phyloP scores from a whole-genome alignment of 2,113 vertebrate species.

The Nanger granti region DNA sequence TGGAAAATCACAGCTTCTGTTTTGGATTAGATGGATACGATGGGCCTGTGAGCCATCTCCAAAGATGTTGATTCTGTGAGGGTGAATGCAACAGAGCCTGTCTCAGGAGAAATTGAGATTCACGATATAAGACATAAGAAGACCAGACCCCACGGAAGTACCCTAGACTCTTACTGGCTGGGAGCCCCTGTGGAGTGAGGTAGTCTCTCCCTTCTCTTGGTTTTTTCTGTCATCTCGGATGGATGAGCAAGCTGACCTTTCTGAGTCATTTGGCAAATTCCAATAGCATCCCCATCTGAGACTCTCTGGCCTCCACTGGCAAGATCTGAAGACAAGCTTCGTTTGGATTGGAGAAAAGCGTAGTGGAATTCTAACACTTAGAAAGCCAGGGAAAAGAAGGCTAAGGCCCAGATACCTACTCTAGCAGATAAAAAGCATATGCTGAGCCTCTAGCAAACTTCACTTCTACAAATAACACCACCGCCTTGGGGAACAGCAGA shows the following conservation, averaged over 20 bases:
- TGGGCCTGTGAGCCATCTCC: not conserved
- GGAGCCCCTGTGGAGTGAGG: not conserved
- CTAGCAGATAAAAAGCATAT: conserved; percentile 44
- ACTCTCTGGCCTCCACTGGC: conserved; percentile 20
- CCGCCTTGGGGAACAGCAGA: conserved; percentile 52
- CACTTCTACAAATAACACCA: conserved; percentile 62
- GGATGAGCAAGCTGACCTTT: conserved; percentile 58
- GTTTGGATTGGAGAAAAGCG: conserved; percentile 4
- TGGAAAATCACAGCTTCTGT: not conserved
- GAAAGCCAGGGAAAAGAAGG: conserved; percentile 27
- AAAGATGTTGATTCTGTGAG: not conserved
- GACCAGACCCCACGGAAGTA: not conserved
- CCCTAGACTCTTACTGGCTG: not conserved
- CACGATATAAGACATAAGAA: not conserved
- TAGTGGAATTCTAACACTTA: conserved; percentile 33
- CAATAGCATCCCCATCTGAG: conserved; percentile 33
- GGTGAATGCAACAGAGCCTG: not conserved
- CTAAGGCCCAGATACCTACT: conserved; percentile 29
- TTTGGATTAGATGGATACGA: not conserved
- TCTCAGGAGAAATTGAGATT: not conserved
- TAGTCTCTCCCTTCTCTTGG: not conserved
- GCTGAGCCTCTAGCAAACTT: conserved; percentile 42
- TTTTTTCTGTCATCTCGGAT: not conserved
- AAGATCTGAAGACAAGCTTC: conserved; percentile 42
- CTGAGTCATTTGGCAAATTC: conserved; percentile 50